Percentiles rank a stretch among this genome's conserved stretches.
These are phyloP conservation scores for Motacilla alba DNA, from an alignment of 2,113 vertebrate genomes.

Conservation along the genomic window DNA sequence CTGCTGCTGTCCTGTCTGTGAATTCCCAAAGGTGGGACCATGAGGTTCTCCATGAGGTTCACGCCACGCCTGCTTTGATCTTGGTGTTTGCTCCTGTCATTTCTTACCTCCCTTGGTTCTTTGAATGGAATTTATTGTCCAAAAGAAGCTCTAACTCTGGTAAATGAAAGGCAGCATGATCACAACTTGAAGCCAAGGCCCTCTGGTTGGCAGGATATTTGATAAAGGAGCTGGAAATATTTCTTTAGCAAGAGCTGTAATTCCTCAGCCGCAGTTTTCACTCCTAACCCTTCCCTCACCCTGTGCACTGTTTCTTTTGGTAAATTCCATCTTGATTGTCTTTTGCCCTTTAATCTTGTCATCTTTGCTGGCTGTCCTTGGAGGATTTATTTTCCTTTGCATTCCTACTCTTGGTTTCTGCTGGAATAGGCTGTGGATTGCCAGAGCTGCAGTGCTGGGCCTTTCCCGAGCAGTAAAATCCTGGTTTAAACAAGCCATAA, in stretches of 20 bases:
- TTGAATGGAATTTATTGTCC: neutral
- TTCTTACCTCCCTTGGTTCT: neutral
- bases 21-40: neutral
- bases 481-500: neutral
- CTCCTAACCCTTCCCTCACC: neutral
- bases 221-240: neutral
- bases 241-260: neutral
- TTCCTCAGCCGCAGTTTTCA: neutral
- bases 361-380: neutral
- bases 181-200: neutral
- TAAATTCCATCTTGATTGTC: neutral
- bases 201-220: neutral
- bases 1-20: neutral
- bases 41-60: fast-evolving
- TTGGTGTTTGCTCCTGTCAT: fast-evolving
- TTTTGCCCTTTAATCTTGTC: neutral
- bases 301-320: neutral
- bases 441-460: neutral
- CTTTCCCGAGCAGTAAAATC: neutral
- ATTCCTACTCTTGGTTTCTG: neutral
- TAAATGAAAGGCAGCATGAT: fast-evolving
- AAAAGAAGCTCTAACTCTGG: neutral
- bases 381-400: neutral
- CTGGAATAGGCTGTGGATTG: neutral
- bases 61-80: fast-evolving